Conservation (phyloP, 2,113 vertebrate genomes). For the Amblyornis subalaris region DNA sequence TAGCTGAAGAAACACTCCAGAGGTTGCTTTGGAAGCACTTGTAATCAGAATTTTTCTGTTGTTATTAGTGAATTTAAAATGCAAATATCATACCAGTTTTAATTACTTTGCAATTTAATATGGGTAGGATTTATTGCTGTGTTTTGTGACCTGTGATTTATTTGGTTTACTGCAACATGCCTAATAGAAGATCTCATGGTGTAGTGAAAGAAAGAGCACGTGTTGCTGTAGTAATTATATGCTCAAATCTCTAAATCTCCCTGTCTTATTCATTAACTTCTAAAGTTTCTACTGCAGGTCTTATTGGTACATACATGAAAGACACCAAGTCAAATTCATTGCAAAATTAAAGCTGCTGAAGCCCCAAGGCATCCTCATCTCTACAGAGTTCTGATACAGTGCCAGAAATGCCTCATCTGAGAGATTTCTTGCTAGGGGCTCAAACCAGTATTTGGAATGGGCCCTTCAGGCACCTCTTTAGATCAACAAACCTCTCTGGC, state of each 20-base stretch:
- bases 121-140: constrained; percentile 16
- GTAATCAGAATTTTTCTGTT: constrained; percentile 5
- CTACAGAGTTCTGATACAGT: background rate
- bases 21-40: background rate
- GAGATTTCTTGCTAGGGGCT: background rate
- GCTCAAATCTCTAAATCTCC: constrained; percentile 33
- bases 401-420: background rate
- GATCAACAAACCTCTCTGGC: background rate
- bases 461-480: background rate
- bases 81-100: constrained; percentile 30
- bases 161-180: constrained; percentile 32
- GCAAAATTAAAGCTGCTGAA: constrained; percentile 20
- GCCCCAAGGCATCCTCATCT: background rate
- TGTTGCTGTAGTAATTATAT: constrained; percentile 41
- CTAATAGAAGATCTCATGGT: constrained; percentile 34
- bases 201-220: background rate
- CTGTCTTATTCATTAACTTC: constrained; percentile 30
- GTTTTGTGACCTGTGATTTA: constrained; percentile 50
- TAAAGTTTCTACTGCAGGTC: background rate
- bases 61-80: constrained; percentile 31
- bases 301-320: constrained; percentile 21
- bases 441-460: background rate
- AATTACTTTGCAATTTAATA: constrained; percentile 49
- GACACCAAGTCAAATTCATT: background rate
- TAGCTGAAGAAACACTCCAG: background rate